Evolutionary conservation across 2,113 vertebrate species (phyloP), one percentile per base, ranked within the genome.

Genomic region (Pedetes capensis): DNA sequence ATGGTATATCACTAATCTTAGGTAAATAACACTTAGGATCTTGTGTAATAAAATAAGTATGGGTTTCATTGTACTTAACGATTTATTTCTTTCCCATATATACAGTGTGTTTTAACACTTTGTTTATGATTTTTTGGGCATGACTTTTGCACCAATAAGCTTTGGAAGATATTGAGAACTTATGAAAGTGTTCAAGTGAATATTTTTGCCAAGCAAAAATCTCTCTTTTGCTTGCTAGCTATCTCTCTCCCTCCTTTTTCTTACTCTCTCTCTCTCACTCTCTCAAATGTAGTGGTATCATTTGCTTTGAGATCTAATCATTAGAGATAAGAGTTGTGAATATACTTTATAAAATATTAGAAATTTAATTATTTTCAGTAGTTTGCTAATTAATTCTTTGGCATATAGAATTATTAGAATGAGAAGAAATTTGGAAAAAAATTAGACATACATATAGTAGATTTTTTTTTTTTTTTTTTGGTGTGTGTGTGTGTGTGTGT

Each of bases 41-140:
- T 94, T 80, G 29, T 79, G 61, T 89, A 86, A 94, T 75, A 76
- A 95, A 95, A 66, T 93, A 95, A 96, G 53, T 75, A 87, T 85
- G 53, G 42, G 53, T 84, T 89, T 39, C 63, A 29, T 89, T 94
- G 18, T 68, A 39, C 32, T 59, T 80, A 76, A 93, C 25, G 42
- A 69, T 61, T 91, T 57, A 4, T 91, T 66, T 57, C 47, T 88
- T 82, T 85, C 29, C 25, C n/a, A 16, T 63, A 29, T 71, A n/a
- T 68, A 47, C 13, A 34, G 6, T 57, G 23, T 49, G 29, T 12
- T 49, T 86, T 78, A 89, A 74, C 44, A 69, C 22, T 92, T 87
- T 75, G 59, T 83, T 89, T 90, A 71, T 81, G 23, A 93, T 22
- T 63, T 17, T 68, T 88, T 53, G 74, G 81, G 6, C 32, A 68